Evolutionary conservation across 1,140 invertebrate species (phyloP), one percentile per base, ranked within the genome.

Genomic region (Ooceraea biroi): DNA sequence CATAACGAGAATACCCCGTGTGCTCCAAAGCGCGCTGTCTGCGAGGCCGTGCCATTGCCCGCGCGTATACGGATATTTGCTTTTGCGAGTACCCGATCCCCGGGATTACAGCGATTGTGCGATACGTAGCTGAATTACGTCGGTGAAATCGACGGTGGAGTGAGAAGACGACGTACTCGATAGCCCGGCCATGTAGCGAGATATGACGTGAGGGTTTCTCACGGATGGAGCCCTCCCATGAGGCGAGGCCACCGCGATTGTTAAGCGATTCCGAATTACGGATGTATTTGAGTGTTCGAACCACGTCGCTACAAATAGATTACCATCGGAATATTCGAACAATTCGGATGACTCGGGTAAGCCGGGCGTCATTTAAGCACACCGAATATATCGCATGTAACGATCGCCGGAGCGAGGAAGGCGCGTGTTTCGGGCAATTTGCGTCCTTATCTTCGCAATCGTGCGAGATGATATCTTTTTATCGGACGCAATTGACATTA

Each of bases 41-140:
- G 17, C 30, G 76, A 80, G 68, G 71, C 57, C 71, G 76, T 71
- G 36, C 36, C 76, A 46, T 55, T 55, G 50, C 27, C 12, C 65
- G 36, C 17, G 7, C 50, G 65, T 27, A 60, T 57, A 63, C 25
- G 19, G 76, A 80, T 46, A 80, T 80, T 80, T 71, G 76, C 65
- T 46, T 36, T 57, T 14, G 76, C 50, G 66, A 71, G 22, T 50
- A 57, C 25, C 14, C 61, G 60, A 63, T 63, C 60, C 60, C 1
- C 60, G 22, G 44, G 50, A 80, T 80, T 80, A 80, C 25, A 22
- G n/a, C 41, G 50, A 80, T 80, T 80, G 65, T 69, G 36, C 50
- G 36, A n/a, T 57, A 44, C 60, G 58, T 76, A 48, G 58, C 58
- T 65, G 27, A 48, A 55, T 78, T 55, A 76, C 73, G 25, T 14